Evolutionary conservation across 2,888 invertebrate species (phyloP), one percentile per base, ranked within the genome.

Genomic region (Ctenicera cuprea): DNA sequence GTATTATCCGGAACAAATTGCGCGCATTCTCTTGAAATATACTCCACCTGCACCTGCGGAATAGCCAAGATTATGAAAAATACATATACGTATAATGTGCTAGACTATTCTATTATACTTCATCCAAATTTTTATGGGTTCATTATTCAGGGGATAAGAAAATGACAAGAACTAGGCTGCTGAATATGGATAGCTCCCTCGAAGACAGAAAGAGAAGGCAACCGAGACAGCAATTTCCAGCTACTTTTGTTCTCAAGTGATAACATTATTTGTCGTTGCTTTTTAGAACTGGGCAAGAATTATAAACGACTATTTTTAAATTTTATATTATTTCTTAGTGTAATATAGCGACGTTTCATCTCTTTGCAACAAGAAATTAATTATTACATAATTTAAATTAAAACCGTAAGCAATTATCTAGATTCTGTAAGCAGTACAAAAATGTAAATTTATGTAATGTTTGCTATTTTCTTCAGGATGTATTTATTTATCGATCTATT

Each of bases 31-130:
- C 12, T 12, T 5, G 57, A 30, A 14, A 37, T 54, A 37, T n/a
- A 18, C 14, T 11, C 22, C 52, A 45, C 45, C 14, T 45, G 18
- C 1, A 43, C 7, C 38, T 18, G 22, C 62, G 12, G 18, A 26
- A 26, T 48, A n/a, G 18, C 33, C 14, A 8, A 64, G 37, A 52
- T 64, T 37, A 50, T 61, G 48, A 16, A 68, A 48, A 68, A 68
- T 66, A 57, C 43, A 54, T 8, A 50, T 16, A 22, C 26, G 20
- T 22, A 38, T 69, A 69, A 62, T 33, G 43, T 22, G 63, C 52
- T 41, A 54, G 38, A 30, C 70, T 57, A 41, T 64, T 64, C 52
- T 71, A 63, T 71, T 71, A 71, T 71, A 64, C 64, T 71, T 71
- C 45, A 71, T 64, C 52, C 52, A 71, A 52, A 62, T 64, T 41